Evolutionary conservation across 2,113 vertebrate genomes (phyloP), one percentile per base, ranked within the genome.

Genomic region (Corydoras maculifer): DNA sequence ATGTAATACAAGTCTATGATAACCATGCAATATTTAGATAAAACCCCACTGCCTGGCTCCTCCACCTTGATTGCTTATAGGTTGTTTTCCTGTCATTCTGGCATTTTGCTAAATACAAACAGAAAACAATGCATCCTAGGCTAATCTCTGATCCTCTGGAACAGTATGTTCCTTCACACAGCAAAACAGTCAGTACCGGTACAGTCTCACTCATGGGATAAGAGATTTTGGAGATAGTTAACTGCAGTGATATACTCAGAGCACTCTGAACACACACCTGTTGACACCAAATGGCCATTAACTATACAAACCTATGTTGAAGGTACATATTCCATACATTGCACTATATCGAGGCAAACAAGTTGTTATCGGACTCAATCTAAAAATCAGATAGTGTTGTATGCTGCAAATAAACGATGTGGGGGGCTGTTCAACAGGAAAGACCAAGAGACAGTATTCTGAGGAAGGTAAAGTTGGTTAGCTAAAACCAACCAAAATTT

Each of bases 71-170:
- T 82, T 82, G 85, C 82, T 86, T 88, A 87, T 80, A 84, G 83
- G 82, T 75, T 53, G 72, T 74, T 81, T 88, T 88, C 87, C 85
- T 86, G 84, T 85, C 74, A 74, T 78, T 83, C 83, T 86, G 82
- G 80, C 81, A 82, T 85, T 81, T 78, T 48, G 77, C 51, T 73
- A 76, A 87, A 86, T 84, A 89, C 87, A 90, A 87, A 88, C 84
- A 88, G 79, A 70, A 73, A 88, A 91, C 88, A 89, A 89, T 89
- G 84, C 83, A 78, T 69, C 57, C 57, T 2, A 57, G 58, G 75
- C 83, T 88, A 89, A 88, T 90, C 86, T 88, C 82, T 84, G 86
- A 86, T 88, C 85, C 83, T 69, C 73, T 75, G 78, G 88, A 90
- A 91, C 87, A 89, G 10, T 10, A 73, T 80, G 88, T 91, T 86